These are phyloP conservation scores for Bombus confusus DNA, from an alignment of 1,140 invertebrate species.

Conservation along the genomic window DNA sequence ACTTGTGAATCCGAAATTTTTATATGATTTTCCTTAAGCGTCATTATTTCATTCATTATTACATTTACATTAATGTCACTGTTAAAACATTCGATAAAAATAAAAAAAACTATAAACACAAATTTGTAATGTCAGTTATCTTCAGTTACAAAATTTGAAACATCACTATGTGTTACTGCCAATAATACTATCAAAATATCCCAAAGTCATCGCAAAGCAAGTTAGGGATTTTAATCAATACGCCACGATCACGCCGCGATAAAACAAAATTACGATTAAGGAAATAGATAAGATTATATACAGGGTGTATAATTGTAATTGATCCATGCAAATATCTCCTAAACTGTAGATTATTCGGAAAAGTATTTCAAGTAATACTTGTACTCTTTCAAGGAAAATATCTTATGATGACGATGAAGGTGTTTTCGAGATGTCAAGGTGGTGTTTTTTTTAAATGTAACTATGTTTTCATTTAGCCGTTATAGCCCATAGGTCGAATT, in stretches of 20 bases:
- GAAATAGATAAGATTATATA: neutral
- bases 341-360: too few relatives aligned
- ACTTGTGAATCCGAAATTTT: constrained; percentile 1
- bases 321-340: too few relatives aligned
- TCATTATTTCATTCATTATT: constrained; percentile 29
- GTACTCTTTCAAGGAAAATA: too few relatives aligned
- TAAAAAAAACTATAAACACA: neutral
- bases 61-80: neutral
- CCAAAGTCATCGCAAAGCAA: neutral
- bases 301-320: too few relatives aligned
- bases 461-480: too few relatives aligned
- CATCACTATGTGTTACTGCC: neutral
- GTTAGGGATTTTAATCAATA: neutral
- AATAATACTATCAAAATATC: neutral
- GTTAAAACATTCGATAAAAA: neutral
- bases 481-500: too few relatives aligned
- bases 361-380: too few relatives aligned
- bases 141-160: constrained; percentile 8
- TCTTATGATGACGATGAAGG: too few relatives aligned
- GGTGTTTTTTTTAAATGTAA: too few relatives aligned
- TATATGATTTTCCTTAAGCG: constrained; percentile 8
- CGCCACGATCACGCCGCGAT: too few relatives aligned
- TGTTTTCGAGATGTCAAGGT: too few relatives aligned
- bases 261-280: neutral
- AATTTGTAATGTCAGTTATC: neutral